These are phyloP conservation scores for Etheostoma spectabile DNA, from an alignment of 2,113 vertebrate genomes.

Conservation along the genomic window DNA sequence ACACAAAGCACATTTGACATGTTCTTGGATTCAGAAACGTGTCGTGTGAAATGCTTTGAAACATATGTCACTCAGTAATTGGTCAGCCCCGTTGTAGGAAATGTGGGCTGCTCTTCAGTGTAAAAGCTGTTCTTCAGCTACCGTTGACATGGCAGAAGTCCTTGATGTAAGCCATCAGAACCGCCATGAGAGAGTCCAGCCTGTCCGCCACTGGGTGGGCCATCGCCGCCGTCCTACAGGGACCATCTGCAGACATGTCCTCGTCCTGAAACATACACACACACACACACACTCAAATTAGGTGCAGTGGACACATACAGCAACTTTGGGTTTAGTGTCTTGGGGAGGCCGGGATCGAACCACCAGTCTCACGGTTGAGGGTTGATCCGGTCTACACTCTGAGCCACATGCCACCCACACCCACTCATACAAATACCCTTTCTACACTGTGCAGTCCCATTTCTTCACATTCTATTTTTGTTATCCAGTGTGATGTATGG, in stretches of 20 bases:
- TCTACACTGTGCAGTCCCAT: too few relatives aligned
- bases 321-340: too few relatives aligned
- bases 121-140: conserved; percentile 57
- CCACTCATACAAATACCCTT: not conserved
- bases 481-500: not conserved
- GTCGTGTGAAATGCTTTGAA: not conserved
- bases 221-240: conserved; percentile 73
- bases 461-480: not conserved
- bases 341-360: too few relatives aligned
- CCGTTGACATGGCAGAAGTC: conserved; percentile 88
- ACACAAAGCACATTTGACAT: not conserved
- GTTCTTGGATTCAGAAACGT: not conserved
- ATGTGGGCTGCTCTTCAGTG: not conserved
- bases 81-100: not conserved
- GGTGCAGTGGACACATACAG: too few relatives aligned
- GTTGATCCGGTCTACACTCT: too few relatives aligned
- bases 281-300: too few relatives aligned
- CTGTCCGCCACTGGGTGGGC: conserved; percentile 91
- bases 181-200: conserved; percentile 89
- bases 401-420: too few relatives aligned
- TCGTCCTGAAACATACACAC: conserved; percentile 76
- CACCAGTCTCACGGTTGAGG: too few relatives aligned
- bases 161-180: conserved; percentile 91
- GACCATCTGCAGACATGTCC: conserved; percentile 85
- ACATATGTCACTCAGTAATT: not conserved